Conservation (phyloP, 2,888 invertebrate genomes). For the Callosobruchus maculatus region DNA sequence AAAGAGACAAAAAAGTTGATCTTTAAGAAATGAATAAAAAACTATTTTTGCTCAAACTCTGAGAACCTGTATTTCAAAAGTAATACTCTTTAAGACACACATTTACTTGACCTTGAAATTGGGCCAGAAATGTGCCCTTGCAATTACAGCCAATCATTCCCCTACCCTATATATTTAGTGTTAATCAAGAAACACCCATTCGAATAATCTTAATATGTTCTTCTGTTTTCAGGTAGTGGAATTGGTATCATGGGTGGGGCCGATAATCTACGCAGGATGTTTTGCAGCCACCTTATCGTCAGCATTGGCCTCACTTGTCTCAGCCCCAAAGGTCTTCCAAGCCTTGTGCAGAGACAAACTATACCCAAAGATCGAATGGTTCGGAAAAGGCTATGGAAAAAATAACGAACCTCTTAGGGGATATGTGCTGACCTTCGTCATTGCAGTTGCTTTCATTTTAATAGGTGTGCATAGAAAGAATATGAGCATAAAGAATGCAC, state of each 20-base stretch:
- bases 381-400: slow-evolving; percentile 81
- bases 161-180: no score
- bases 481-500: no score
- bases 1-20: no score
- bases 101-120: no score
- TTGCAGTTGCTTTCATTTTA: slow-evolving; percentile 79
- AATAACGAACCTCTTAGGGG: slow-evolving; percentile 84
- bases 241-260: slow-evolving; percentile 79
- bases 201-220: no score
- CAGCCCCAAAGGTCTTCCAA: slow-evolving; percentile 92
- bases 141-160: no score
- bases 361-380: slow-evolving; percentile 88
- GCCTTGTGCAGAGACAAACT: slow-evolving; percentile 92
- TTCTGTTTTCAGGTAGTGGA: slow-evolving; percentile 70
- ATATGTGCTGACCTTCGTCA: slow-evolving; percentile 87
- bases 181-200: no score
- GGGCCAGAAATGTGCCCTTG: no score
- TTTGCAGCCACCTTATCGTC: slow-evolving; percentile 97
- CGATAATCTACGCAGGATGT: slow-evolving; percentile 93
- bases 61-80: no score
- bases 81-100: no score
- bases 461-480: slow-evolving; percentile 69
- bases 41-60: no score
- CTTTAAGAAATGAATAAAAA: no score
- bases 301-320: slow-evolving; percentile 91